Evolutionary conservation across 2,888 invertebrate species (phyloP).

Genomic region (Conchocele bisecta): DNA sequence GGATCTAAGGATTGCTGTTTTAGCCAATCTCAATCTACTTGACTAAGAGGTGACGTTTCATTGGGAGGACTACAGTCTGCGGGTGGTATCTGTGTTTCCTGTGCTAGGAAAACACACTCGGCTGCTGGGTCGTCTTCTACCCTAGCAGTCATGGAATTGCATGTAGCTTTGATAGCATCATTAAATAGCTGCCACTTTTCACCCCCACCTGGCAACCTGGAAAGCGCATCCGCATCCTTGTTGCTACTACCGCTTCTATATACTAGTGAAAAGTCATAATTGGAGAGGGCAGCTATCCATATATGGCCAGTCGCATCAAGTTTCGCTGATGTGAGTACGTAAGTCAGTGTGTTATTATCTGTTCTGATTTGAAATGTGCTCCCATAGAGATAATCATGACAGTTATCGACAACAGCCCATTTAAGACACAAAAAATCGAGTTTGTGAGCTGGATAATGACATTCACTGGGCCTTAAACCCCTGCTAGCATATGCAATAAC

Average conservation of each 20-base stretch:
- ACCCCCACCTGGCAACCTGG: background rate
- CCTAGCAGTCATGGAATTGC: background rate
- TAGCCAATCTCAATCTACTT: background rate
- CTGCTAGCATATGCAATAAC: too few species aligned
- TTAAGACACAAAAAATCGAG: too few species aligned
- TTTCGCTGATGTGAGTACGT: too few species aligned
- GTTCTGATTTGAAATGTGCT: too few species aligned
- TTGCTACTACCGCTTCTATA: background rate
- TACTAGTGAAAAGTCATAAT: background rate
- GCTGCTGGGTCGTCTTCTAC: background rate
- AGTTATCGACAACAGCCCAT: too few species aligned
- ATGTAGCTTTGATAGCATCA: background rate
- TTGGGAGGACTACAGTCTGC: background rate
- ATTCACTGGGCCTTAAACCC: too few species aligned
- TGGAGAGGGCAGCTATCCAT: background rate
- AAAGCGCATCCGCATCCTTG: background rate
- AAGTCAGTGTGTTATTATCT: too few species aligned
- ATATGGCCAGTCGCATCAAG: too few species aligned
- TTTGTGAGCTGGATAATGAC: too few species aligned
- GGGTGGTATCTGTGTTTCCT: background rate
- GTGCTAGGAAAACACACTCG: background rate
- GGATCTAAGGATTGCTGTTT: background rate
- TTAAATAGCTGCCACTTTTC: background rate
- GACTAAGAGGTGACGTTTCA: background rate
- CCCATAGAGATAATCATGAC: too few species aligned